Evolutionary conservation across 2,888 invertebrate genomes (phyloP).

Genomic region (Gasteruption jaculator): DNA sequence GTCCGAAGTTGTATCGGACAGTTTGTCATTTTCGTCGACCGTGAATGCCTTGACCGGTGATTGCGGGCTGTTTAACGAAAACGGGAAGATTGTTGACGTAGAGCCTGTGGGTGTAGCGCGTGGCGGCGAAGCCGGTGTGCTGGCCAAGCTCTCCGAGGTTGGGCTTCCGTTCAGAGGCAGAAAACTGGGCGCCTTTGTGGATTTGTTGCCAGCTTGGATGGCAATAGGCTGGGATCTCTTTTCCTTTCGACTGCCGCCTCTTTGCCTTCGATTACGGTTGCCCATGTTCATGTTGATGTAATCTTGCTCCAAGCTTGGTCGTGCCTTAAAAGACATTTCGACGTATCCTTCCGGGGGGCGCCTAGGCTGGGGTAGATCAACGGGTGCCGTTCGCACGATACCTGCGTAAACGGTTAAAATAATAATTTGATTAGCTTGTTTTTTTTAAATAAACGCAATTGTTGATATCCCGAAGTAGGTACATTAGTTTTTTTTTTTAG

Average conservation of each 20-base stretch:
- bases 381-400: conserved; percentile 46
- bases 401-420: conserved; percentile 30
- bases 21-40: conserved; percentile 21
- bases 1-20: conserved; percentile 10
- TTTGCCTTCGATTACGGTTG: conserved; percentile 38
- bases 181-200: conserved; percentile 45
- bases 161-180: conserved; percentile 51
- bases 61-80: conserved; percentile 65
- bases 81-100: conserved; percentile 63
- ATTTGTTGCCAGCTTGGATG: conserved; percentile 53
- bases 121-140: conserved; percentile 53
- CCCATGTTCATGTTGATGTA: conserved; percentile 56
- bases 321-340: conserved; percentile 60
- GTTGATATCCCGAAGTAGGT: too few species aligned
- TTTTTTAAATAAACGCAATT: too few species aligned
- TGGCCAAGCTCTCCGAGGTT: conserved; percentile 48
- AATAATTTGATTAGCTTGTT: too few species aligned
- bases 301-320: conserved; percentile 52
- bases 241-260: conserved; percentile 44
- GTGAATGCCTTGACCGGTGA: conserved; percentile 58
- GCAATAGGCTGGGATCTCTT: conserved; percentile 63
- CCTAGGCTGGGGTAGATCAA: conserved; percentile 48
- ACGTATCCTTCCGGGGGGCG: conserved; percentile 61
- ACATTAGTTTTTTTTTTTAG: too few species aligned
- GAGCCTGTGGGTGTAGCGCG: conserved; percentile 60